Evolutionary conservation across 2,888 invertebrate species (phyloP).

Genomic region (Lasioglossum vierecki): DNA sequence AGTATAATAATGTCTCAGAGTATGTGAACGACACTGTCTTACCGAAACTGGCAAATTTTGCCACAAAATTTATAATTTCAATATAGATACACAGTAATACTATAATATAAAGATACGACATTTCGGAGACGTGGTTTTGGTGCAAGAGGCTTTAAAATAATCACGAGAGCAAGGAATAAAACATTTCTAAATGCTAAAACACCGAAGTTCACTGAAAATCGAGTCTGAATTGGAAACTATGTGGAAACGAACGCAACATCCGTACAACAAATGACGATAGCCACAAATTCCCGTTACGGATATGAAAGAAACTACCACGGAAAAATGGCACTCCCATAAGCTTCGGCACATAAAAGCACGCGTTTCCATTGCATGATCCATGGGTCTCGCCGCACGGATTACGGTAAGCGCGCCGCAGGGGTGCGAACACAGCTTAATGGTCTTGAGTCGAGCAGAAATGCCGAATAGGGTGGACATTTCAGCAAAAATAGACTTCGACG

Average conservation of each 20-base stretch:
- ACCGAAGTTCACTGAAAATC: not conserved
- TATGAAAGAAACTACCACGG: constrained; percentile 4
- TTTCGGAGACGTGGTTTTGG: not conserved
- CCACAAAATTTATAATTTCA: too few species aligned
- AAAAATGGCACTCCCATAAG: constrained; percentile 23
- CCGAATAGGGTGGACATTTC: constrained; percentile 26
- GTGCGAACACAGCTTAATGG: constrained; percentile 46
- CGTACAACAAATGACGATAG: not conserved
- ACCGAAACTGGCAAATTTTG: too few species aligned
- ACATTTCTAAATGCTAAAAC: not conserved
- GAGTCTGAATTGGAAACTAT: constrained; percentile 13
- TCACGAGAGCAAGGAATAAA: not conserved
- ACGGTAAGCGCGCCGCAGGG: constrained; percentile 34
- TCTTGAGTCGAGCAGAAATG: constrained; percentile 28
- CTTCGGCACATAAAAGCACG: constrained; percentile 18
- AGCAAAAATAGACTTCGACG: constrained; percentile 15
- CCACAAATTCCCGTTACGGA: constrained; percentile 23
- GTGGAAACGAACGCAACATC: not conserved
- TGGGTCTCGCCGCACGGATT: constrained; percentile 40
- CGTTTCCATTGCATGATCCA: constrained; percentile 52
- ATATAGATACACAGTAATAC: not conserved
- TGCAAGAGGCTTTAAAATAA: not conserved
- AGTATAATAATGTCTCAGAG: not conserved
- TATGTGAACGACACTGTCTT: too few species aligned
- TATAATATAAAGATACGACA: not conserved